phyloP scores from a whole-genome alignment of 1,140 invertebrate species.

The Prorops nasuta region DNA sequence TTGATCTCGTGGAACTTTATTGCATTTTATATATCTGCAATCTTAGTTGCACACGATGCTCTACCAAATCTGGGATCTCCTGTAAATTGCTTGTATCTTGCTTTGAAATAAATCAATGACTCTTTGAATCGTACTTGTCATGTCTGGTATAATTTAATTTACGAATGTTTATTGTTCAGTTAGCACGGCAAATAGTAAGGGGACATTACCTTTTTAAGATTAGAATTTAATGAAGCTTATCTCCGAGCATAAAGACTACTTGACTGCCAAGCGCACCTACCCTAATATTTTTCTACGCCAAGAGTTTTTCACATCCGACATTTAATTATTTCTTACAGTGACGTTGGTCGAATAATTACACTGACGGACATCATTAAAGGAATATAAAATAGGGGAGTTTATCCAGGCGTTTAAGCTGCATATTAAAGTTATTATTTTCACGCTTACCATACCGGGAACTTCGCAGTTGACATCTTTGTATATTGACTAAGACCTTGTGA shows the following conservation, averaged over 20 bases:
- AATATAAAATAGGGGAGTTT: slow-evolving; percentile 32
- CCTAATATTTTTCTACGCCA: background rate
- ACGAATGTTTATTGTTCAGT: background rate
- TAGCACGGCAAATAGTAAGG: background rate
- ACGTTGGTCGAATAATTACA: slow-evolving; percentile 39
- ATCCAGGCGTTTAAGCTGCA: slow-evolving; percentile 30
- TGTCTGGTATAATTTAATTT: too few relatives aligned
- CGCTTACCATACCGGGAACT: too few relatives aligned
- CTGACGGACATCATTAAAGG: slow-evolving; percentile 40
- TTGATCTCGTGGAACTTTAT: too few relatives aligned
- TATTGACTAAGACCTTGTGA: too few relatives aligned
- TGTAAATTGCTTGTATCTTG: too few relatives aligned
- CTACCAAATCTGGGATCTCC: too few relatives aligned
- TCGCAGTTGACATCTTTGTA: too few relatives aligned
- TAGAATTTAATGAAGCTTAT: slow-evolving; percentile 13
- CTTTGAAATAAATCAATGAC: too few relatives aligned
- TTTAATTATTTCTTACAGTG: slow-evolving; percentile 37
- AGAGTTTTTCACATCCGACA: slow-evolving; percentile 13
- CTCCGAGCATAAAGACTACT: background rate
- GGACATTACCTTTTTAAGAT: background rate
- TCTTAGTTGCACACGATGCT: too few relatives aligned
- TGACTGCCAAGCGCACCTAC: slow-evolving; percentile 8
- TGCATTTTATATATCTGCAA: too few relatives aligned
- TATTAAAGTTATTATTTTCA: slow-evolving; percentile 35
- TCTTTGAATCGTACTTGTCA: too few relatives aligned